These are phyloP conservation scores for Girardia tigrina DNA, from an alignment of 2,888 invertebrate genomes.

Conservation along the genomic window DNA sequence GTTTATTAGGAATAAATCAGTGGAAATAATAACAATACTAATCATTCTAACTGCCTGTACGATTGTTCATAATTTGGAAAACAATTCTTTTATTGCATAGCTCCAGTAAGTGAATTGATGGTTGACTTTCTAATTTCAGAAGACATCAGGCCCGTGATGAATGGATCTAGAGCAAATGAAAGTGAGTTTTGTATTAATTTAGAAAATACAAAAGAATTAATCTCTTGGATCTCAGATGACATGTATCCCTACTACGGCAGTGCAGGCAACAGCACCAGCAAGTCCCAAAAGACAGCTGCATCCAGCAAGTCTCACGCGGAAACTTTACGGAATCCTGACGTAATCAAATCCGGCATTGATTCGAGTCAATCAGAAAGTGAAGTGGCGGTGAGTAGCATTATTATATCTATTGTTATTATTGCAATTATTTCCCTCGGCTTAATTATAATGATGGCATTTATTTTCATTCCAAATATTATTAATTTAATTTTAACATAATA, in stretches of 20 bases:
- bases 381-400: neutral
- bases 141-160: slow-evolving; percentile 19
- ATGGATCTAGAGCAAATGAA: neutral
- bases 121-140: neutral
- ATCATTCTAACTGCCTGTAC: no score
- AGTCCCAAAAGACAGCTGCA: neutral
- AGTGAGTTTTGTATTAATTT: neutral
- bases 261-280: neutral
- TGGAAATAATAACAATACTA: no score
- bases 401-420: neutral
- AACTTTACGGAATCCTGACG: neutral
- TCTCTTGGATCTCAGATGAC: neutral
- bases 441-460: no score
- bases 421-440: neutral
- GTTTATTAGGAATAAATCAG: no score
- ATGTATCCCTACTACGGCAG: slow-evolving; percentile 11
- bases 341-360: slow-evolving; percentile 19
- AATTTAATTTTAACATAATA: no score
- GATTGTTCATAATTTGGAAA: no score
- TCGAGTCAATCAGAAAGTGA: slow-evolving; percentile 18
- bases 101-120: no score
- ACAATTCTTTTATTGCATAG: no score
- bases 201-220: neutral
- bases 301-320: neutral
- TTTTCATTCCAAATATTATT: no score